These are phyloP conservation scores for Phthorimaea operculella DNA, from an alignment of 1,140 invertebrate species.

Conservation along the genomic window DNA sequence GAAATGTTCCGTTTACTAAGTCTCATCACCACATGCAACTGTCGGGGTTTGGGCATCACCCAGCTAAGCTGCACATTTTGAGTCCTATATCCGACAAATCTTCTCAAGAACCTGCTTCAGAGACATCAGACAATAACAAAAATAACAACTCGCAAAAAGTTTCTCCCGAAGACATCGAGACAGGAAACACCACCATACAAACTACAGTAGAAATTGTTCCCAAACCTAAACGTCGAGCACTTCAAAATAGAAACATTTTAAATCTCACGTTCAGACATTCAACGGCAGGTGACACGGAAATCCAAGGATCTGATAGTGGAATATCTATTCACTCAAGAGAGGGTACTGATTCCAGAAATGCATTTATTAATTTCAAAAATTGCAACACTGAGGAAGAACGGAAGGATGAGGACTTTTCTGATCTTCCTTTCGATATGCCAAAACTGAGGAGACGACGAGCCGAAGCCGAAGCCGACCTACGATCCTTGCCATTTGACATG, in stretches of 20 bases:
- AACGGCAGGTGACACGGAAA: conserved; percentile 75
- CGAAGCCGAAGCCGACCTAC: conserved; percentile 76
- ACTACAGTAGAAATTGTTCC: conserved; percentile 60
- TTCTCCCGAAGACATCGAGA: conserved; percentile 71
- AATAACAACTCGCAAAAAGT: conserved; percentile 81
- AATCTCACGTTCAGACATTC: conserved; percentile 75
- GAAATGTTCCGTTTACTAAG: conserved; percentile 70
- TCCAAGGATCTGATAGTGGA: conserved; percentile 86
- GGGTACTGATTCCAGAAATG: conserved; percentile 74
- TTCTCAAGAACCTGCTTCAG: conserved; percentile 84
- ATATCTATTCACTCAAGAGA: conserved; percentile 85
- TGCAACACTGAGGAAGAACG: conserved; percentile 62
- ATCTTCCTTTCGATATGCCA: conserved; percentile 91
- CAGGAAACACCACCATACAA: conserved; percentile 59
- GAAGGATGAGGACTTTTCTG: conserved; percentile 71
- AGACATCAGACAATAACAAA: conserved; percentile 81
- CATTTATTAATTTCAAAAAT: conserved; percentile 71
- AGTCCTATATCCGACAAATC: conserved; percentile 92
- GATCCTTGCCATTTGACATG: conserved; percentile 89
- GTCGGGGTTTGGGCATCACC: conserved; percentile 74
- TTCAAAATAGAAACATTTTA: conserved; percentile 81
- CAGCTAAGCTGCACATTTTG: conserved; percentile 82
- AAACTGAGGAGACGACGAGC: conserved; percentile 80
- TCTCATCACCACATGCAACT: conserved; percentile 71
- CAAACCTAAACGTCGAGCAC: conserved; percentile 72